Evolutionary conservation across 2,113 vertebrate genomes (phyloP), one percentile per base, ranked within the genome.

Genomic region (Pelvicachromis taeniatus): DNA sequence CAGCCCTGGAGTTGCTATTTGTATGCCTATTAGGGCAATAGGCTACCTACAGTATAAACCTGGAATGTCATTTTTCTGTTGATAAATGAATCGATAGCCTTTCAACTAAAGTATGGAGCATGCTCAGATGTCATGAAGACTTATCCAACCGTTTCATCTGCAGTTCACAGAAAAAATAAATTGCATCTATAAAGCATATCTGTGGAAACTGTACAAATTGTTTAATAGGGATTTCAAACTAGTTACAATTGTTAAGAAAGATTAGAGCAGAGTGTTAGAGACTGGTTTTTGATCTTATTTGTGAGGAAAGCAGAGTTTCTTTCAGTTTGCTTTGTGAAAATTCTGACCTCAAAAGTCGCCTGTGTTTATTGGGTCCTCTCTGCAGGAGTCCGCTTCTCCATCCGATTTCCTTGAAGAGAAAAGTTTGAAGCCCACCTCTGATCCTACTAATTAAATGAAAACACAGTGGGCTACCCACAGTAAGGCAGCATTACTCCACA

Each of bases 401-500:
- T 87, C 63, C n/a, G 78, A 91, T 86, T 93, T 89, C 85, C 90
- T 89, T 81, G 75, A 88, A 90, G 87, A 92, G 78, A 90, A 84
- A 92, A 91, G 87, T 92, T 88, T 92, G 85, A 93, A 88, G 65
- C 86, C 90, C 87, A 92, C 90, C 92, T 93, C 85, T 94, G 92
- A 94, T 94, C 88, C 89, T 26, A 85, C 93, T 94, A 94, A 94
- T 94, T 94, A 94, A 94, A 93, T 91, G 87, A 93, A 90, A 94
- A 92, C 90, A 86, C 91, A 91, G 90, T 94, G 86, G 91, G 92
- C 80, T 87, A 48, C 75, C 85, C 89, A 80, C 87, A 85, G 88
- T 81, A 11, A 85, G 87, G 73, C 75, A 54, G 54, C 78, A 58
- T 78, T 5, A 16, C 52, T 29, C 19, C 87, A 73, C 75, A 68